These are phyloP conservation scores for Coreius guichenoti DNA, from an alignment of 2,797 vertebrate species.

Conservation along the genomic window DNA sequence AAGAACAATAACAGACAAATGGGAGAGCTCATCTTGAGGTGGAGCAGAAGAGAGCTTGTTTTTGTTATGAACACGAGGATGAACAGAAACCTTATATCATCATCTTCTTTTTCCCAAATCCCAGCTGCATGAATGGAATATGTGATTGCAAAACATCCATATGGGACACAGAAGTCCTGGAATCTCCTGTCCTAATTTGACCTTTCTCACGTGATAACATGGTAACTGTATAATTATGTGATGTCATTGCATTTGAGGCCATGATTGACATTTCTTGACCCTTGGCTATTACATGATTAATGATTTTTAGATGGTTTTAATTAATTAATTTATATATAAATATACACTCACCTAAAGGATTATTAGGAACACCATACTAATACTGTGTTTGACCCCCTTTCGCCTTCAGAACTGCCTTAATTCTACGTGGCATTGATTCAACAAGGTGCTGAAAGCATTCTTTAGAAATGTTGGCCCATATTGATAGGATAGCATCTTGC, in stretches of 20 bases:
- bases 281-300: not conserved
- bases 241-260: not conserved
- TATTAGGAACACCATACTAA: too few species aligned
- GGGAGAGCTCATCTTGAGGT: conserved; percentile 4
- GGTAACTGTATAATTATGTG: not conserved
- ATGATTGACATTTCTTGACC: not conserved
- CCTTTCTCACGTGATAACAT: not conserved
- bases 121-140: not conserved
- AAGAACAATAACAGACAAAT: conserved; percentile 2
- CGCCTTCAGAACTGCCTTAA: too few species aligned
- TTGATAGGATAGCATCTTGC: too few species aligned
- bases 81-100: not conserved
- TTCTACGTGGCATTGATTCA: too few species aligned
- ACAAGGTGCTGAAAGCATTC: too few species aligned
- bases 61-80: conserved; percentile 9
- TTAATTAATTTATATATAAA: not conserved
- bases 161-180: conserved; percentile 1
- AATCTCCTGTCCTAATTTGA: conserved; percentile 15
- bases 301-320: not conserved
- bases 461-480: too few species aligned
- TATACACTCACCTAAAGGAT: too few species aligned
- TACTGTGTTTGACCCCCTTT: too few species aligned
- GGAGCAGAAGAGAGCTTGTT: conserved; percentile 7
- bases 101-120: not conserved
- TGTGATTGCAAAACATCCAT: conserved; percentile 5